phyloP scores from a whole-genome alignment of 2,797 vertebrate species.

The Dromococcyx pavoninus region DNA sequence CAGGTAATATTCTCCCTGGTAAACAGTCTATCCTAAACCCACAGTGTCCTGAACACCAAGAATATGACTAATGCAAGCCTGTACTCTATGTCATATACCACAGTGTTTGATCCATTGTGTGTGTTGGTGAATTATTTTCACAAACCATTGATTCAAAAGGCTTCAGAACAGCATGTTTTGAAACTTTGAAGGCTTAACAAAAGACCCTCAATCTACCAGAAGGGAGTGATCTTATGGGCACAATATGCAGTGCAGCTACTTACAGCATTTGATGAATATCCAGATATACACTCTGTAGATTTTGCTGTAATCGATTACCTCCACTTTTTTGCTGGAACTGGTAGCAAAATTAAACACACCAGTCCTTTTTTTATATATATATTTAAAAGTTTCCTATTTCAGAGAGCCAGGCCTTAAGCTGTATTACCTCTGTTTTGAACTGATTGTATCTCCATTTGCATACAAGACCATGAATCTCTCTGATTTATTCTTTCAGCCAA shows the following conservation, averaged over 20 bases:
- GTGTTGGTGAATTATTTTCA: neutral
- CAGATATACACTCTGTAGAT: neutral
- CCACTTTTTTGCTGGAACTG: neutral
- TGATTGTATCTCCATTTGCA: neutral
- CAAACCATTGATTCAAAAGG: neutral
- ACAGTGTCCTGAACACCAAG: neutral
- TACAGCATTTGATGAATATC: neutral
- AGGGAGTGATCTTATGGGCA: neutral
- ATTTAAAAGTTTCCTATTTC: neutral
- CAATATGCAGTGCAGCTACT: neutral
- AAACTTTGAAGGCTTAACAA: neutral
- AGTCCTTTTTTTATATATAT: neutral
- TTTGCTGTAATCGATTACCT: neutral
- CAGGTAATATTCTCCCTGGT: neutral
- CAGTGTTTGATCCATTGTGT: neutral
- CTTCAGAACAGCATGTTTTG: neutral
- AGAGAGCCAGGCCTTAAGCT: neutral
- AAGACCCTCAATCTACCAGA: neutral
- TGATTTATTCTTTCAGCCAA: conserved; percentile 20
- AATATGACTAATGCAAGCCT: neutral
- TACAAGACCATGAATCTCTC: neutral
- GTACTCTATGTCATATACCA: neutral
- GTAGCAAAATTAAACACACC: neutral
- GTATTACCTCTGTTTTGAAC: neutral
- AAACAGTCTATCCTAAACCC: neutral